phyloP scores from a whole-genome alignment of 2,797 vertebrate genomes.

The Oryzias sinensis region DNA sequence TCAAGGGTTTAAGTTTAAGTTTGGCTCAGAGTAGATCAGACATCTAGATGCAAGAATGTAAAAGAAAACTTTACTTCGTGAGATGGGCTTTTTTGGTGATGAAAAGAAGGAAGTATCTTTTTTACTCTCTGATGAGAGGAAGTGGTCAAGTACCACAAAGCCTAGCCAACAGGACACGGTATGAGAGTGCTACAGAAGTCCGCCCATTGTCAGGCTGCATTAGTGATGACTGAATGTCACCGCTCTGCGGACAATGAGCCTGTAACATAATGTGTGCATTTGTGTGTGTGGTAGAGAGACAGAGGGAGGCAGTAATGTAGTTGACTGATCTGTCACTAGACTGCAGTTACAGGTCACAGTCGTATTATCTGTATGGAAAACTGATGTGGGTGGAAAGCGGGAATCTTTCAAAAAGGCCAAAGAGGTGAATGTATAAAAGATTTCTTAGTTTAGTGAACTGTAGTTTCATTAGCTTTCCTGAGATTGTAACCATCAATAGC shows the following conservation, averaged over 20 bases:
- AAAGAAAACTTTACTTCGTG: not conserved
- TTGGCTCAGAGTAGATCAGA: too few species aligned
- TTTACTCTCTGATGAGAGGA: conserved; percentile 36
- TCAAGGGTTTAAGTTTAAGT: too few species aligned
- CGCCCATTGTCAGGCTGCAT: conserved; percentile 33
- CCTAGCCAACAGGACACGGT: conserved; percentile 10
- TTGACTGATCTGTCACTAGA: conserved; percentile 66
- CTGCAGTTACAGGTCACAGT: conserved; percentile 59
- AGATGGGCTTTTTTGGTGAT: not conserved
- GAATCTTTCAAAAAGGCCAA: conserved; percentile 18
- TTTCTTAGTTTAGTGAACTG: too few species aligned
- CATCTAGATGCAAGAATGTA: not conserved
- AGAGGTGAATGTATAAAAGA: conserved; percentile 22
- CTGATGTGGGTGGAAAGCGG: conserved; percentile 17
- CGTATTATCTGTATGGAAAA: conserved; percentile 31
- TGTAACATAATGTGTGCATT: conserved; percentile 17
- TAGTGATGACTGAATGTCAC: conserved; percentile 45
- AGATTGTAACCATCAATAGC: not conserved
- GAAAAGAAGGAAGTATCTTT: conserved; percentile 47
- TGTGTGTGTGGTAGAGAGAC: conserved; percentile 9
- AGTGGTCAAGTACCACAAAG: conserved; percentile 29
- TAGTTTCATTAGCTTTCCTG: not conserved
- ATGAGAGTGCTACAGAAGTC: conserved; percentile 18
- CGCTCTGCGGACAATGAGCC: conserved; percentile 41
- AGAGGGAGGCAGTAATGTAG: conserved; percentile 43